Evolutionary conservation across 1,140 invertebrate species (phyloP), one percentile per base, ranked within the genome.

Genomic region (Chironomus tepperi): DNA sequence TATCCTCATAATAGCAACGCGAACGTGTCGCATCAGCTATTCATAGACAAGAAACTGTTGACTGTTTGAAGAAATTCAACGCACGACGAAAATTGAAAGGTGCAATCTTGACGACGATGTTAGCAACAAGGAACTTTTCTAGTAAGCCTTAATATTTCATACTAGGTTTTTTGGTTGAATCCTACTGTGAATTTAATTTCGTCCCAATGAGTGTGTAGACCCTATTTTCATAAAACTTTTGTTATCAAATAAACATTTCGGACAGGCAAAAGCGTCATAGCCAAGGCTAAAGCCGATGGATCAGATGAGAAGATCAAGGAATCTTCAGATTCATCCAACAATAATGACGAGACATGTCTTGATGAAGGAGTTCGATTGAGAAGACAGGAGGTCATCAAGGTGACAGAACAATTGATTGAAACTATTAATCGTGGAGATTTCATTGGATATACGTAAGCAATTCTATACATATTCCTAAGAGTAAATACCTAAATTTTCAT

Each of bases 31-130:
- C 98, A 77, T 98, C 96, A 74, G 91, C 97, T 73, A 95, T 99
- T 78, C 98, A 99, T 87, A 91, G 98, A 81, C 98, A 99, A 89
- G 97, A 99, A 86, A 99, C 98, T 77, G 98, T 99, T 77, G 98
- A 99, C 81, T 99, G 98, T 87, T 91, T 99, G 88, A 99, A 99
- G 89, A 99, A 99, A 88, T 99, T 99, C 91, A 99, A 99, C 87
- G 98, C 98, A 76, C 90, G 98, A 80, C 94, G 98, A 84, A 99
- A 99, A 86, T 88, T 99, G 79, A 88, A 98, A 92, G 98, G 97
- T 81, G 98, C 97, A 76, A 99, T 99, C 84, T 87, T 99, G 79
- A 99, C 98, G 64, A 99, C 98, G 74, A 99, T 99, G 97, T 86
- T 99, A 83, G 98, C 97, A 75, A 99, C 98, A 65, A 88, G 98